Base-by-base conservation (phyloP, 2,888 invertebrate genomes). In the Acrocera orbiculus region DNA sequence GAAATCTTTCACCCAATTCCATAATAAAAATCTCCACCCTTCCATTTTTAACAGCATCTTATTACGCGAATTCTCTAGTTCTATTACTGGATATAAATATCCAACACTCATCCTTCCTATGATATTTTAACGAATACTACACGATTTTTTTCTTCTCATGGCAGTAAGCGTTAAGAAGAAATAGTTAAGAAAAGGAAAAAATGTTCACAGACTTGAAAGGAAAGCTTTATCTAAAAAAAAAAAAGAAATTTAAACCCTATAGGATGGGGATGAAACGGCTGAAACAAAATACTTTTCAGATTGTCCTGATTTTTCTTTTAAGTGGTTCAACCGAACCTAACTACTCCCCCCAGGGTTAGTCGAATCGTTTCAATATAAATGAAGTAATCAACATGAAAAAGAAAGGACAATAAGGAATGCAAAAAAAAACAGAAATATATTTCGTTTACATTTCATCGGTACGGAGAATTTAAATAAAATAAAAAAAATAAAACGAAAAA, bases 331-430 rank as follows among this genome's bases (percentile, higher is more conserved):
- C 19, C 8, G 24, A 34, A 30, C 28, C 26, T n/a, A 13, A 19
- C 19, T 19, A 19, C 8, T 19, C 22, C 10, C 14, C 5, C 13
- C 6, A 16, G 34, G 15, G 22, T 30, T n/a, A n/a, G 27, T 24
- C 27, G 9, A 23, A 28, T 39, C 36, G 22, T 32, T 34, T 22
- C 26, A 36, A 36, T 29, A 39, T 36, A 36, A 33, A 39, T 36
- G 39, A 36, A 36, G 36, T 36, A 39, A 39, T 39, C 34, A 39
- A n/a, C n/a, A n/a, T n/a, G n/a, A n/a, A n/a, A n/a, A n/a, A n/a
- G n/a, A n/a, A n/a, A 34, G 26, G 26, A 30, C 20, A 10, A 17
- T 11, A 11, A 19, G 11, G 31, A 24, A 22, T 15, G 31, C 17
- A 22, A 16, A 22, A 31, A 31, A 31, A n/a, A n/a, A n/a, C n/a